phyloP scores from a whole-genome alignment of 2,113 vertebrate species.

The Meleagris gallopavo region DNA sequence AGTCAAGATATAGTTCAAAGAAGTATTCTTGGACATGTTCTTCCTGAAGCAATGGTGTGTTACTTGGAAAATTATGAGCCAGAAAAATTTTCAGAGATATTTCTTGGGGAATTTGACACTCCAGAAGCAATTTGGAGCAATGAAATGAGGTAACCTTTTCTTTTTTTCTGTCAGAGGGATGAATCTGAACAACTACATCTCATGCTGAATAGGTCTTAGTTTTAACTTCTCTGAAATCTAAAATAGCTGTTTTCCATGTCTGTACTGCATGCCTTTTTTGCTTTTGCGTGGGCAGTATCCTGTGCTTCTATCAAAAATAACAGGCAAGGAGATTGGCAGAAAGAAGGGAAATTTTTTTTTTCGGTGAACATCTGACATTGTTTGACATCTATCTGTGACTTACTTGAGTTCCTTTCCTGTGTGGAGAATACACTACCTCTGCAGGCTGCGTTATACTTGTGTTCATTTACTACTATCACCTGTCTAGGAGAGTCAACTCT shows the following conservation, averaged over 20 bases:
- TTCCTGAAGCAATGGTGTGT: conserved; percentile 99
- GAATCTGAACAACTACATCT: background rate
- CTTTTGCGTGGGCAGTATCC: background rate
- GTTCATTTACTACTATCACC: background rate
- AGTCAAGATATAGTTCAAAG: conserved; percentile 95
- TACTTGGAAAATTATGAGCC: conserved; percentile 98
- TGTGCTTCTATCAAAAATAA: background rate
- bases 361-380: background rate
- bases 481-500: background rate
- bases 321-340: background rate
- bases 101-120: conserved; percentile 98
- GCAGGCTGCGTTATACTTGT: background rate
- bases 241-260: background rate
- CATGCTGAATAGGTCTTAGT: background rate
- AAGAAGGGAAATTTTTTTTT: background rate
- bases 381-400: background rate
- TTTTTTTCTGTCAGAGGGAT: background rate
- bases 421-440: background rate
- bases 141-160: conserved; percentile 91
- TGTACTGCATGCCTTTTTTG: background rate
- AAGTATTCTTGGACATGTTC: conserved; percentile 92
- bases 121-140: conserved; percentile 99
- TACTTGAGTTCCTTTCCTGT: background rate
- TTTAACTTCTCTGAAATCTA: background rate
- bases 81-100: conserved; percentile 98